Base-by-base conservation (phyloP, 2,888 invertebrate genomes). In the Sesamia inferens region DNA sequence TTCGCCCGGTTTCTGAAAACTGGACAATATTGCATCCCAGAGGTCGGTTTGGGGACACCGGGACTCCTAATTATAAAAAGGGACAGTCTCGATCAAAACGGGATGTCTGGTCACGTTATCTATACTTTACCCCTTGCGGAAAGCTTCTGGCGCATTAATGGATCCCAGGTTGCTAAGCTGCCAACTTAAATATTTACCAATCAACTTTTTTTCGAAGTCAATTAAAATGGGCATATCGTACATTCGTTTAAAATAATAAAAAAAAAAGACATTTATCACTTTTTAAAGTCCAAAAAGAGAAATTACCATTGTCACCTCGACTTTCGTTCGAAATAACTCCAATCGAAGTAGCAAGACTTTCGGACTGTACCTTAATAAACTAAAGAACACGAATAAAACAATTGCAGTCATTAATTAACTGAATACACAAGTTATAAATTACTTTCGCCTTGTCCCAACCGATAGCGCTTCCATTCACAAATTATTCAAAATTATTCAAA, bases 401-500 rank as follows among this genome's bases (percentile, higher is more conserved):
- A 89, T 90, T 84, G 84, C 81, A 83, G 79, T 87, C 92, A 93
- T 94, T 93, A 93, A 93, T 93, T 93, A 92, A 93, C 87, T 84
- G 83, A 88, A 88, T 85, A 90, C 89, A 90, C 88, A 88, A 88
- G 88, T 89, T 91, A 93, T 94, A 93, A 94, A 94, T 92, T 88
- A 92, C 89, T 87, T 85, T 88, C 87, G 88, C 80, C 85, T 86
- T 88, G 89, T 90, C 88, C 84, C 85, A 74, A 83, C 81, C 81
- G 91, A 92, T 93, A 93, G 88, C 90, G 89, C 89, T 88, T 87
- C 88, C 92, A 92, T 94, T 93, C 92, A 94, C 93, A 93, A 93
- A 94, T 94, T 92, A 94, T 94, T 94, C 88, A 92, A 93, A 92
- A 93, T 92, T 92, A 92, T 90, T 89, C 88, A 84, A 92, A 91